Conservation (phyloP, 2,888 invertebrate species). For the Pseudococcus viburni region DNA sequence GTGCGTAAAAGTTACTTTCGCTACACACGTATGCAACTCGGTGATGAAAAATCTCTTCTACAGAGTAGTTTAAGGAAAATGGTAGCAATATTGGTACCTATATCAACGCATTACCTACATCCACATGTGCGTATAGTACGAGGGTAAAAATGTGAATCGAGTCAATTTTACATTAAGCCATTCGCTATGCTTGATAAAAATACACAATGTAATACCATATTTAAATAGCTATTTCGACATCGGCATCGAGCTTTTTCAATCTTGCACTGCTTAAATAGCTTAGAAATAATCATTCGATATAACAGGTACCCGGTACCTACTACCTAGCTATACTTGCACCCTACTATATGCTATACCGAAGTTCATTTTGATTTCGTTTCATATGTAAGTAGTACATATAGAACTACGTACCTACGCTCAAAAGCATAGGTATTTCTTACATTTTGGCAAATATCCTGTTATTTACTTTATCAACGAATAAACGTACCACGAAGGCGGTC, state of each 20-base stretch:
- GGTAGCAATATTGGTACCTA: not conserved
- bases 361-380: slow-evolving; percentile 39
- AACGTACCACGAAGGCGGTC: slow-evolving; percentile 47
- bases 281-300: slow-evolving; percentile 15
- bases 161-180: slow-evolving; percentile 7
- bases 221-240: slow-evolving; percentile 14
- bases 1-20: not conserved
- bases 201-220: slow-evolving; percentile 14
- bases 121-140: not conserved
- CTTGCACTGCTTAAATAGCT: slow-evolving; percentile 3
- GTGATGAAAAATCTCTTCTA: not conserved
- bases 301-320: not conserved
- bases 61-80: not conserved
- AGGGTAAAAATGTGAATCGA: not conserved
- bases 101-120: not conserved
- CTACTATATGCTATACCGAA: not conserved
- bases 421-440: slow-evolving; percentile 38
- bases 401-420: not conserved
- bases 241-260: slow-evolving; percentile 14
- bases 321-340: not conserved
- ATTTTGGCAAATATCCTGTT: slow-evolving; percentile 53
- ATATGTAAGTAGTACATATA: not conserved
- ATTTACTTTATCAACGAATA: slow-evolving; percentile 58
- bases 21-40: not conserved
- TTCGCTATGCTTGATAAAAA: slow-evolving; percentile 14